Evolutionary conservation across 2,113 vertebrate genomes (phyloP), one percentile per base, ranked within the genome.

Genomic region (Helogale parvula): DNA sequence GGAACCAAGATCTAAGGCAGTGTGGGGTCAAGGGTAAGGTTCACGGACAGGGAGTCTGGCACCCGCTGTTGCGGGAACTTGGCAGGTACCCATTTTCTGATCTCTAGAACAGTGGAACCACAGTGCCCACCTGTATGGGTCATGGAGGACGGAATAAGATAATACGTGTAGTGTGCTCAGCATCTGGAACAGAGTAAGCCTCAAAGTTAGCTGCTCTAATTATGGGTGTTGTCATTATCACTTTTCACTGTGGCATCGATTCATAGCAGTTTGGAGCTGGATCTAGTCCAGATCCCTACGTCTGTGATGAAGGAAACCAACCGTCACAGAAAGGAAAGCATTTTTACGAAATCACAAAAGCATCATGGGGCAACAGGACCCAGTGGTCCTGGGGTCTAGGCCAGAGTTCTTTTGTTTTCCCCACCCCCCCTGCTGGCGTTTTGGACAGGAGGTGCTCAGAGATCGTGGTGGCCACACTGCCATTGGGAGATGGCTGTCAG

Each of bases 81-180:
- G 71, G 17, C 41, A 19, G 31, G 23, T 50, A n/a, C 31, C 74
- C 47, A 5, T 69, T 71, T 47, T 57, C 74, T 81, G 50, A 7
- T 25, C 16, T 66, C 85, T 35, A 15, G 27, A 38, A 23, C 0
- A 5, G 27, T 5, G 1, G 35, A n/a, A n/a, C 52, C 54, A 12
- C 1, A 0, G 60, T 5, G 19, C 38, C 25, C 23, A 41, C 10
- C 38, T 81, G 79, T 4, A 1, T 13, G 14, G 7, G 60, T 68
- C 35, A 21, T 2, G 3, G 0, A 21, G 35, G 71, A 31, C 4
- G 10, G 25, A 52, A 2, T 5, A 71, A 77, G 69, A 14, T 7
- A 17, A 12, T 21, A 0, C 0, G 0, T 38, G 41, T 10, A 1
- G 0, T 4, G 5, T 5, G 29, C 15, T 82, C 29, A 14, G 74